Evolutionary conservation across 2,113 vertebrate genomes (phyloP), one percentile per base, ranked within the genome.

Genomic region (Carassius auratus): DNA sequence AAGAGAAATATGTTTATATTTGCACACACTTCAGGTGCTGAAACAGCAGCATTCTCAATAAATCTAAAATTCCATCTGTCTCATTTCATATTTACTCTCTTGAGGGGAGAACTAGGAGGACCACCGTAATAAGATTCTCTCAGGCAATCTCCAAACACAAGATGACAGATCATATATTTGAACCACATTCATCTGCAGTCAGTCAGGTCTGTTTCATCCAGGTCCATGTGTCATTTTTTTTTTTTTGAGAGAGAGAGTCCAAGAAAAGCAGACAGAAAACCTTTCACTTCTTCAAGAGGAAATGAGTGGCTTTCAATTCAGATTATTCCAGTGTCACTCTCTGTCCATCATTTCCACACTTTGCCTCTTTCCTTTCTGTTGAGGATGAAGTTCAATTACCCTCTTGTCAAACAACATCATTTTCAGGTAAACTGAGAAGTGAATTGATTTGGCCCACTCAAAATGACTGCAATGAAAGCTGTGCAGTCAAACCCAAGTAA

Each of bases 371-470:
- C 8, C 8, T 64, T 86, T 81, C 4, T 36, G 57, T 84, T 61
- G 62, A 42, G 62, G 76, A 68, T 71, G 59, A 64, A 73, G 66
- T 80, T 57, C 69, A 76, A 30, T 23, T 82, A 55, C 59, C 77
- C 23, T 66, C 73, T 86, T 83, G 80, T 81, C 85, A 68, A 87
- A 84, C 45, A 33, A 52, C 76, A 74, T 89, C 7, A 68, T 82
- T 89, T 89, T 88, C 23, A 76, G 76, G 85, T 89, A 69, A 89
- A 86, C 71, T 61, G 64, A 84, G 68, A 52, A 12, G 59, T n/a
- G 66, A 64, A 85, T 89, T 62, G 76, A 88, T 85, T 80, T 21
- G 50, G 68, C 33, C 81, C 50, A 4, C 78, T 23, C 80, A 19
- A 23, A 26, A 26, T 26, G 26, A 26, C 26, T 26, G 26, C 26